Evolutionary conservation across 2,888 invertebrate genomes (phyloP).

Genomic region (Drosophila pseudotalamancana): DNA sequence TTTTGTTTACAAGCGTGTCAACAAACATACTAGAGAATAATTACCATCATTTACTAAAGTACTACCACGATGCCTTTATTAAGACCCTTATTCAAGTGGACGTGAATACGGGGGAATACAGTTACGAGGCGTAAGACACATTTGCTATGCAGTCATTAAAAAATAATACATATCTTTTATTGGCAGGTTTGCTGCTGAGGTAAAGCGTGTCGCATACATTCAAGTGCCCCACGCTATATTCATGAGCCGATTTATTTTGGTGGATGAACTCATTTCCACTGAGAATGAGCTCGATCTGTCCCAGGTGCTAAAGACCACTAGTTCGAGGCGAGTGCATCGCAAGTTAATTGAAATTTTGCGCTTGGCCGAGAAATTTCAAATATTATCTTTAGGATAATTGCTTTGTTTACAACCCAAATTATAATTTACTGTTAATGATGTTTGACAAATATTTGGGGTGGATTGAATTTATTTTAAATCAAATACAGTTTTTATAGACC

Average conservation of each 20-base stretch:
- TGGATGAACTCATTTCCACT: slow-evolving; percentile 23
- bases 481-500: slow-evolving; percentile 1
- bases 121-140: slow-evolving; percentile 38
- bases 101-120: slow-evolving; percentile 18
- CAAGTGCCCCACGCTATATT: slow-evolving; percentile 69
- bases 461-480: not conserved
- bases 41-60: slow-evolving; percentile 42
- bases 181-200: slow-evolving; percentile 47
- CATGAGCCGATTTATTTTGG: slow-evolving; percentile 65
- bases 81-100: slow-evolving; percentile 30
- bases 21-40: slow-evolving; percentile 48
- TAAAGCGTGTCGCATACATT: slow-evolving; percentile 53
- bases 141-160: not conserved
- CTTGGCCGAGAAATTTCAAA: slow-evolving; percentile 53
- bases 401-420: slow-evolving; percentile 26
- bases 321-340: slow-evolving; percentile 46
- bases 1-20: slow-evolving; percentile 66
- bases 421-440: slow-evolving; percentile 28
- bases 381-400: slow-evolving; percentile 41
- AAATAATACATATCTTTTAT: not conserved
- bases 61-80: slow-evolving; percentile 45
- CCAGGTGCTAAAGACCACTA: slow-evolving; percentile 40
- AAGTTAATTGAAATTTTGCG: slow-evolving; percentile 53
- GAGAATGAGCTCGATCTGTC: slow-evolving; percentile 22
- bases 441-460: slow-evolving; percentile 5